Evolutionary conservation across 2,797 vertebrate species (phyloP).

Genomic region (Otus scops): DNA sequence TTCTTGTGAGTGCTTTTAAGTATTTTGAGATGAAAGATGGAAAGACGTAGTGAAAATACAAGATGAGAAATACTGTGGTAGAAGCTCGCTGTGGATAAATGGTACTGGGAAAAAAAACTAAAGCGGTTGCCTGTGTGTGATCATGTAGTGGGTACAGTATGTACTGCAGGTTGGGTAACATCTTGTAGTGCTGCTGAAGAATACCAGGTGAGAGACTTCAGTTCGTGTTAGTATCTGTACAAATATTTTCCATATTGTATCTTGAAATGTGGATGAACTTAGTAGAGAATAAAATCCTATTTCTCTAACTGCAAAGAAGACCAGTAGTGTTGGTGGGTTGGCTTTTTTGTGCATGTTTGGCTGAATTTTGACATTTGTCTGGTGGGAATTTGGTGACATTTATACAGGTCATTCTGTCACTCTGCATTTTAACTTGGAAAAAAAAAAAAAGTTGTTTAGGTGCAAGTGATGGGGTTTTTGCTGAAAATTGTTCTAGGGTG

Average conservation of each 20-base stretch:
- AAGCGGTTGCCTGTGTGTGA: not conserved
- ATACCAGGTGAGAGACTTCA: not conserved
- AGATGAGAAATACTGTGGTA: not conserved
- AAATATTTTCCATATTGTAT: not conserved
- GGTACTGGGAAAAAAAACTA: not conserved
- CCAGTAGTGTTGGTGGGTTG: not conserved
- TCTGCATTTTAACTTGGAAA: not conserved
- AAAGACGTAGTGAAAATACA: not conserved
- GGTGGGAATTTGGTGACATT: not conserved
- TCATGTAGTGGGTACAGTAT: not conserved
- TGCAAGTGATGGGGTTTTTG: not conserved
- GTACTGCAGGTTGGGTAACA: not conserved
- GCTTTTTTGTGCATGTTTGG: not conserved
- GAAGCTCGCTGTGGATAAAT: not conserved
- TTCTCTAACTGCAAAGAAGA: not conserved
- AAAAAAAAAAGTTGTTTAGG: not conserved
- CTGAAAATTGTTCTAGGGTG: not conserved
- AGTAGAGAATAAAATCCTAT: not conserved
- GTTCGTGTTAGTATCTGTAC: not conserved
- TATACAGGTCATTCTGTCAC: not conserved
- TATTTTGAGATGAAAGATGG: not conserved
- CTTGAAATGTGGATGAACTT: not conserved
- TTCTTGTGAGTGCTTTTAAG: not conserved
- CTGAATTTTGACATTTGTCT: not conserved
- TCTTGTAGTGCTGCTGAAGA: not conserved